Evolutionary conservation across 2,113 vertebrate species (phyloP).

Genomic region (Carettochelys insculpta): DNA sequence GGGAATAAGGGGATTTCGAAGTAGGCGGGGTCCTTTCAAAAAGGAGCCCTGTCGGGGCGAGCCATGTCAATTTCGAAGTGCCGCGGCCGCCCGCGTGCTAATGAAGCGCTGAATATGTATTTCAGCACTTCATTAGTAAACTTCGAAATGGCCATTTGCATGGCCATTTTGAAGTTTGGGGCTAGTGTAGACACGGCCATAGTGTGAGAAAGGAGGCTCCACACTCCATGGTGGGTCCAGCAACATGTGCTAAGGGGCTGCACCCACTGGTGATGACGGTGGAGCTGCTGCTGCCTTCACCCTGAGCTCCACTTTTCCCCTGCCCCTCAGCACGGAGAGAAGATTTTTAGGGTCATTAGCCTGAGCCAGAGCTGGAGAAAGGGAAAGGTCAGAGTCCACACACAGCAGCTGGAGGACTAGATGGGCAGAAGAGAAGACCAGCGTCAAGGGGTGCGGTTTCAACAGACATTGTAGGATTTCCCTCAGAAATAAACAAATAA

Average conservation of each 20-base stretch:
- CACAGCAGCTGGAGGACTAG: background rate
- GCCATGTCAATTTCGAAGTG: too few relatives aligned
- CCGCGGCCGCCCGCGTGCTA: too few relatives aligned
- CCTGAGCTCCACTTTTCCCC: background rate
- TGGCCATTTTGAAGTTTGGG: too few relatives aligned
- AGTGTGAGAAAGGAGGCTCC: background rate
- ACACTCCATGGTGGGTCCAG: background rate
- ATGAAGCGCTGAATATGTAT: too few relatives aligned
- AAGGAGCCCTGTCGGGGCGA: too few relatives aligned
- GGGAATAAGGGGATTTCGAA: too few relatives aligned
- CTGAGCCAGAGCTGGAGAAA: background rate
- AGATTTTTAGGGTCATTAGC: too few relatives aligned
- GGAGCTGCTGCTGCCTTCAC: background rate
- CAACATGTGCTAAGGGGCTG: background rate
- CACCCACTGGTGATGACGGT: background rate
- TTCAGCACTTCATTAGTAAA: too few relatives aligned
- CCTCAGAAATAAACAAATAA: background rate
- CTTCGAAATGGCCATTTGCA: too few relatives aligned
- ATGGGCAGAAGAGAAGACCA: background rate
- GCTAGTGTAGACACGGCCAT: too few relatives aligned
- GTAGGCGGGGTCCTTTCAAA: too few relatives aligned
- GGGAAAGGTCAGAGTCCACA: background rate
- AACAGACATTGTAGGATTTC: background rate
- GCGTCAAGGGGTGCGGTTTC: background rate
- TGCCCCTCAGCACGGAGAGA: background rate